These are phyloP conservation scores for Lasioglossum vierecki DNA, from an alignment of 2,888 invertebrate species.

Conservation along the genomic window DNA sequence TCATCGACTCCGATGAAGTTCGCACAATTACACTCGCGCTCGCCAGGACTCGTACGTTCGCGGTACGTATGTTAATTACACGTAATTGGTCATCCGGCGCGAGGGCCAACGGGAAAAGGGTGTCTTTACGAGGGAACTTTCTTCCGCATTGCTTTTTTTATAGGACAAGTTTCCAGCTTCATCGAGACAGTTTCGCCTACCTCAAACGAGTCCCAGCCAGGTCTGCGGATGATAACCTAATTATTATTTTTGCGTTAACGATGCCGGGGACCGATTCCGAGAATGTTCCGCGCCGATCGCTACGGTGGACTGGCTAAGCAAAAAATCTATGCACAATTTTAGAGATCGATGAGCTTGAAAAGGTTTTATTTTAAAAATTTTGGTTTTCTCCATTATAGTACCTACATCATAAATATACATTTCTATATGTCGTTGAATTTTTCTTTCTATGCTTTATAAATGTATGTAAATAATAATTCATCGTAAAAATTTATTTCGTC, in stretches of 20 bases:
- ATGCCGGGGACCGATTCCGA: background rate
- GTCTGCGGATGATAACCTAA: slow-evolving; percentile 43
- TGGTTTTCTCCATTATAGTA: too few species aligned
- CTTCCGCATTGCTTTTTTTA: slow-evolving; percentile 52
- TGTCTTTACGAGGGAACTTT: slow-evolving; percentile 62
- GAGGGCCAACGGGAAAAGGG: slow-evolving; percentile 22
- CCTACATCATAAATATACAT: too few species aligned
- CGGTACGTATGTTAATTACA: slow-evolving; percentile 65
- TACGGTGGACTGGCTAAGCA: too few species aligned
- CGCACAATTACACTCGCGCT: background rate
- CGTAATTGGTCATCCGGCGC: slow-evolving; percentile 64
- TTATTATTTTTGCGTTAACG: slow-evolving; percentile 28
- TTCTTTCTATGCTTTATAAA: too few species aligned
- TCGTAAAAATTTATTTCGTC: too few species aligned
- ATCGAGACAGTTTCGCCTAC: slow-evolving; percentile 37
- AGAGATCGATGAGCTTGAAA: too few species aligned
- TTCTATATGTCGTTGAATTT: too few species aligned
- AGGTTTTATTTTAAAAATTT: too few species aligned
- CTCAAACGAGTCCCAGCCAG: slow-evolving; percentile 24
- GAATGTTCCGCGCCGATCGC: background rate
- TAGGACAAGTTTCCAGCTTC: slow-evolving; percentile 48
- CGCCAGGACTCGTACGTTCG: slow-evolving; percentile 9
- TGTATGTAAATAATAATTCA: too few species aligned
- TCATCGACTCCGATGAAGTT: background rate
- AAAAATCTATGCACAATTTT: too few species aligned